These are phyloP conservation scores for Sinodicranocentrus sp. DNA, from an alignment of 2,888 invertebrate genomes.

Conservation along the genomic window DNA sequence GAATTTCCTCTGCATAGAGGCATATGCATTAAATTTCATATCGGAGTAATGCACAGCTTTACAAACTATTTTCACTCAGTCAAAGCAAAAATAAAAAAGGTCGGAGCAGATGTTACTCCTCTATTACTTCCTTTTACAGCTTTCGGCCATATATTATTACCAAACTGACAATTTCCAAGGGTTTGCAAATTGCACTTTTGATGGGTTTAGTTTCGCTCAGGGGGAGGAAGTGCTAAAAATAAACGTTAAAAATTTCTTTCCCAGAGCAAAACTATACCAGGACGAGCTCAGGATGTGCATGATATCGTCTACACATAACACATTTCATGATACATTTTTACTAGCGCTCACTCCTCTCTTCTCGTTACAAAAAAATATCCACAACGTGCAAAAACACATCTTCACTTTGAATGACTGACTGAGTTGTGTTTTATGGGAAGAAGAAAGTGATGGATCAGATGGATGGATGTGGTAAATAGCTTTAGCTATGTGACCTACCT, in stretches of 20 bases:
- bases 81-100: neutral
- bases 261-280: neutral
- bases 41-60: neutral
- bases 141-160: slow-evolving; percentile 22
- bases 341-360: too few species aligned
- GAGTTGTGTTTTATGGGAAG: neutral
- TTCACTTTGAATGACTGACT: neutral
- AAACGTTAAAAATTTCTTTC: slow-evolving; percentile 1
- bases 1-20: too few species aligned
- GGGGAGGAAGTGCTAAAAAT: slow-evolving; percentile 38
- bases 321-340: too few species aligned
- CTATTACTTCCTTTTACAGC: slow-evolving; percentile 26
- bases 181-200: slow-evolving; percentile 42
- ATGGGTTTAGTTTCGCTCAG: slow-evolving; percentile 31
- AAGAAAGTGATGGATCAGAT: neutral
- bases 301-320: too few species aligned
- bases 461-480: neutral
- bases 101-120: slow-evolving; percentile 13
- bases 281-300: too few species aligned
- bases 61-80: neutral
- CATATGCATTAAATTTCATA: neutral
- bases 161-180: slow-evolving; percentile 34
- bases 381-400: neutral
- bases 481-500: too few species aligned
- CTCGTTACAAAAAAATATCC: slow-evolving; percentile 5